Conservation (phyloP, 2,113 vertebrate genomes). For the Podarcis cretensis region DNA sequence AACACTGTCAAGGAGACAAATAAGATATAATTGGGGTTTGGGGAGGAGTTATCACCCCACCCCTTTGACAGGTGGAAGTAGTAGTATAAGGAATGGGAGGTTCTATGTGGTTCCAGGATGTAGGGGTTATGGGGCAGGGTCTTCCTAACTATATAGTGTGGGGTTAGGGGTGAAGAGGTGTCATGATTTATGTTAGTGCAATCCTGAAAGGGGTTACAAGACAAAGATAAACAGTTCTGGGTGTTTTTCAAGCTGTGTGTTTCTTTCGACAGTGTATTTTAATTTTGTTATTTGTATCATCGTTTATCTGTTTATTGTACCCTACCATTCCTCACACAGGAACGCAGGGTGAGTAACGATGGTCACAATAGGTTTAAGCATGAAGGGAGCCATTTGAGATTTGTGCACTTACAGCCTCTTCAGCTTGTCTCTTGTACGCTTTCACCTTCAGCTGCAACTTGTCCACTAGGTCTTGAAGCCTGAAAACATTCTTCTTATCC, state of each 20-base stretch:
- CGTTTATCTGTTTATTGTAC: no score
- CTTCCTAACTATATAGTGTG: not conserved
- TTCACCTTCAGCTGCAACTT: slow-evolving; percentile 90
- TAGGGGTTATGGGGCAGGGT: not conserved
- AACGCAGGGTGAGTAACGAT: no score
- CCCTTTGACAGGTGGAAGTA: not conserved
- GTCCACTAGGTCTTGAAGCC: slow-evolving; percentile 86
- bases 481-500: slow-evolving; percentile 83
- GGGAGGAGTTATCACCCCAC: not conserved
- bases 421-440: slow-evolving; percentile 84
- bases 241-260: not conserved
- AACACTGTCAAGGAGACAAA: not conserved
- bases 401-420: slow-evolving; percentile 80
- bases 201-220: not conserved
- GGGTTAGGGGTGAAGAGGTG: not conserved
- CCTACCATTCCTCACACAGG: no score
- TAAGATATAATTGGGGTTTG: not conserved
- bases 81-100: not conserved
- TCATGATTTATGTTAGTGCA: not conserved
- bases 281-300: no score
- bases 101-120: not conserved
- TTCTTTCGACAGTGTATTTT: not conserved
- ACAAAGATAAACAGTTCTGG: not conserved
- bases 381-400: not conserved
- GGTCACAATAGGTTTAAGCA: not conserved